Conservation (phyloP, 2,888 invertebrate species). For the Ceramica pisi region DNA sequence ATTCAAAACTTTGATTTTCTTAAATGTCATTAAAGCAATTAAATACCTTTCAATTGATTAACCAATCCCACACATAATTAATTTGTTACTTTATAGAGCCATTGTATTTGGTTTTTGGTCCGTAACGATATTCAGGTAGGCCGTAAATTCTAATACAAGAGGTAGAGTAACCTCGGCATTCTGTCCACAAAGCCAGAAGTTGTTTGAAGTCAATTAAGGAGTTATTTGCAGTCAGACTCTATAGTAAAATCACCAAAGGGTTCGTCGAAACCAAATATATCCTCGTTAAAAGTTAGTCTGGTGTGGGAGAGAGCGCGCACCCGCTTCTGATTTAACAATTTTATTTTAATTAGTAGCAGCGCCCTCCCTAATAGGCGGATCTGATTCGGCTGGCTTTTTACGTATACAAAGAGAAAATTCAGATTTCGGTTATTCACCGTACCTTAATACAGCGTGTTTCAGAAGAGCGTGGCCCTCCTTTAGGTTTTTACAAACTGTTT, state of each 20-base stretch:
- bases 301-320: slow-evolving; percentile 76
- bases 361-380: slow-evolving; percentile 83
- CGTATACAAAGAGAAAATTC: slow-evolving; percentile 54
- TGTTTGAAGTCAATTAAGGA: slow-evolving; percentile 90
- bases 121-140: slow-evolving; percentile 64
- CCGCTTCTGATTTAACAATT: slow-evolving; percentile 87
- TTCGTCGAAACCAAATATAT: slow-evolving; percentile 90
- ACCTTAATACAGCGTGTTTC: neutral
- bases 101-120: slow-evolving; percentile 48
- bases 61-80: slow-evolving; percentile 35
- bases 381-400: slow-evolving; percentile 80
- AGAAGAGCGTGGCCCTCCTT: no score
- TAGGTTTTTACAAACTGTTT: no score
- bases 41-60: slow-evolving; percentile 28
- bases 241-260: slow-evolving; percentile 90
- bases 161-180: slow-evolving; percentile 76
- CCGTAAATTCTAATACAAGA: slow-evolving; percentile 56
- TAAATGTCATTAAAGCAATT: slow-evolving; percentile 21
- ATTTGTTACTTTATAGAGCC: slow-evolving; percentile 37
- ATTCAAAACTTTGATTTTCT: slow-evolving; percentile 17
- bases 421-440: slow-evolving; percentile 38
- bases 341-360: slow-evolving; percentile 90
- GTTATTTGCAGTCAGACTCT: slow-evolving; percentile 90
- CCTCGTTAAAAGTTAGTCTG: slow-evolving; percentile 90
- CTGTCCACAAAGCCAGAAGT: slow-evolving; percentile 82